Base-by-base conservation (phyloP, 1,140 invertebrate genomes). In the Muscidifurax raptorellus region DNA sequence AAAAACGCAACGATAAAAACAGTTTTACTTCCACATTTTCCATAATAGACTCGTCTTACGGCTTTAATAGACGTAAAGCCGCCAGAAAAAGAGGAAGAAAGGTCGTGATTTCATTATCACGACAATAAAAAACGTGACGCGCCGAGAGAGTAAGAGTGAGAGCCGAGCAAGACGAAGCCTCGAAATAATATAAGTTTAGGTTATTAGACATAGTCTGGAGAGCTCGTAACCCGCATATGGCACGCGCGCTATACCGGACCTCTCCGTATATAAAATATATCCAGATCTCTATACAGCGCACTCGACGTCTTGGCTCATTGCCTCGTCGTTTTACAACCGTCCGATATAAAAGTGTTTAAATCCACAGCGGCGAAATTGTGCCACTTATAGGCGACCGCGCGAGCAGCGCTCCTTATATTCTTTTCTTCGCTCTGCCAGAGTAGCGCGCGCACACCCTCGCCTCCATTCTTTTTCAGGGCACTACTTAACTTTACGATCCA, bases 401-500 rank as follows among this genome's bases (percentile, higher is more conserved):
- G 66, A 28, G 66, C 22, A 52, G 30, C 10, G 71, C 74, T 44
- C 47, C 77, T 15, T 52, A 2, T n/a, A 2, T n/a, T 28, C 67
- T 84, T n/a, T 81, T 28, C 47, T 76, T 59, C 69, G 67, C 47
- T 69, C 9, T 28, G 22, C 15, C 32, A 2, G 66, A 25, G 3
- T 32, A 30, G 22, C 32, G 44, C 30, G 30, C 84, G 27, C 75
- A 18, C 32, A 67, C 74, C 74, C 52, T 75, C 64, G 72, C 30
- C 67, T 30, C 15, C 13, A 27, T 18, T 81, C 67, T 67, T 72
- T 88, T 86, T 84, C 86, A 86, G 81, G 78, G 82, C 18, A 86
- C 86, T 88, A 88, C 83, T 89, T 90, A 89, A 89, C 74, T 90
- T 89, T 90, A 90, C 86, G 88, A 89, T 81, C 76, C 78, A 67